These are phyloP conservation scores for Melanerpes formicivorus DNA, from an alignment of 2,113 vertebrate species.

Conservation along the genomic window DNA sequence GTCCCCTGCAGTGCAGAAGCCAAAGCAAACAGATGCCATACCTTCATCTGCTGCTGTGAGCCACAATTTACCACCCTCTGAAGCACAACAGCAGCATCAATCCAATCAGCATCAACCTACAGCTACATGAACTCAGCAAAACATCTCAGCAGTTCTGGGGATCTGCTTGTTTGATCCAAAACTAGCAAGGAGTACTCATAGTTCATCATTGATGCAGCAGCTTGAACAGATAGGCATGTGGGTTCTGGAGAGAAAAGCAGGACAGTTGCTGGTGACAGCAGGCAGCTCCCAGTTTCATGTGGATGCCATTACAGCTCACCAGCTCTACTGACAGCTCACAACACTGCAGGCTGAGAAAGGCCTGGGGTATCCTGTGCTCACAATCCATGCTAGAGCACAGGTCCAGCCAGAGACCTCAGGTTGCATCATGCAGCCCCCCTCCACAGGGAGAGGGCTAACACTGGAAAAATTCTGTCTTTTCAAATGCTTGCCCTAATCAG, in stretches of 20 bases:
- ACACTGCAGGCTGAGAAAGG: background rate
- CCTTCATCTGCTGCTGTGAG: background rate
- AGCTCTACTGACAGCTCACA: background rate
- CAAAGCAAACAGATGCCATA: background rate
- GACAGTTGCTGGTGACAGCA: background rate
- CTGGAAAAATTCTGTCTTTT: conserved; percentile 29
- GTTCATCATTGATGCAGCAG: background rate
- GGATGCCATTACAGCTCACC: background rate
- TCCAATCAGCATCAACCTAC: background rate
- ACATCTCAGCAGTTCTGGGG: background rate
- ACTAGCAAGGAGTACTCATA: background rate
- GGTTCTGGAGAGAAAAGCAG: background rate
- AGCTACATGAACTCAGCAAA: background rate
- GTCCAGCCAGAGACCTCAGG: background rate
- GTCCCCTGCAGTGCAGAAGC: background rate
- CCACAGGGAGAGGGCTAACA: background rate
- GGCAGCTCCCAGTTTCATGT: background rate
- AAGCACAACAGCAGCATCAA: background rate
- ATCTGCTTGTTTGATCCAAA: background rate
- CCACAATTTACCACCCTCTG: background rate
- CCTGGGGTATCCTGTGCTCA: background rate
- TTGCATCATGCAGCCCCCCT: background rate
- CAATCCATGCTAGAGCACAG: background rate
- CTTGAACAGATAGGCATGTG: background rate
- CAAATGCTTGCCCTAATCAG: background rate